Percentiles rank a stretch among this genome's conserved stretches.
Conservation (phyloP, 2,797 vertebrate genomes). For the Vireo griseus region DNA sequence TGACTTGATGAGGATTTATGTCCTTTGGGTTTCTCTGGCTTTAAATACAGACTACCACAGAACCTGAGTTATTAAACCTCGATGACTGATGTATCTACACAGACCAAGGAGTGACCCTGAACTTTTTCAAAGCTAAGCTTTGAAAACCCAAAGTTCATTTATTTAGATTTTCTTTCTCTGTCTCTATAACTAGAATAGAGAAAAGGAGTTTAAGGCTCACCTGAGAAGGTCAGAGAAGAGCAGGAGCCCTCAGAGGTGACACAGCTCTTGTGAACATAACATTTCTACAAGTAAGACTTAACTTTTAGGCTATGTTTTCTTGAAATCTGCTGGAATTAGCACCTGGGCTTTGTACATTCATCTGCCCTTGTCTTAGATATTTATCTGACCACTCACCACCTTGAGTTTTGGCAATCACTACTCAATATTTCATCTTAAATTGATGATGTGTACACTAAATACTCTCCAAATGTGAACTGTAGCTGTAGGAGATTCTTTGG, state of each 20-base stretch:
- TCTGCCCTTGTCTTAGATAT: background rate
- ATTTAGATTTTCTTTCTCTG: constrained; percentile 8
- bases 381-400: background rate
- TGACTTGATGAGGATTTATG: constrained; percentile 25
- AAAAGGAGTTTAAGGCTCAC: background rate
- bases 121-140: background rate
- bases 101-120: background rate
- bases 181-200: background rate
- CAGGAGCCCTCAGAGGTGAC: background rate
- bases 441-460: background rate
- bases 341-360: background rate
- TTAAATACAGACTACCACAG: background rate
- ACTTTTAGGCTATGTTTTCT: fast-evolving
- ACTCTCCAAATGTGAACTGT: background rate
- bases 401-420: background rate
- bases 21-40: background rate
- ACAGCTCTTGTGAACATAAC: background rate
- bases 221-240: background rate
- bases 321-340: background rate
- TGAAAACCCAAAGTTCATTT: constrained; percentile 5
- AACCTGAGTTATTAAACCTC: background rate
- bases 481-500: background rate
- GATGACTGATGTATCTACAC: background rate
- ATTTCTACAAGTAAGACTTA: background rate
- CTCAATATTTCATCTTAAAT: background rate